Conservation (phyloP, 2,888 invertebrate genomes). For the Calliphora vomitoria region DNA sequence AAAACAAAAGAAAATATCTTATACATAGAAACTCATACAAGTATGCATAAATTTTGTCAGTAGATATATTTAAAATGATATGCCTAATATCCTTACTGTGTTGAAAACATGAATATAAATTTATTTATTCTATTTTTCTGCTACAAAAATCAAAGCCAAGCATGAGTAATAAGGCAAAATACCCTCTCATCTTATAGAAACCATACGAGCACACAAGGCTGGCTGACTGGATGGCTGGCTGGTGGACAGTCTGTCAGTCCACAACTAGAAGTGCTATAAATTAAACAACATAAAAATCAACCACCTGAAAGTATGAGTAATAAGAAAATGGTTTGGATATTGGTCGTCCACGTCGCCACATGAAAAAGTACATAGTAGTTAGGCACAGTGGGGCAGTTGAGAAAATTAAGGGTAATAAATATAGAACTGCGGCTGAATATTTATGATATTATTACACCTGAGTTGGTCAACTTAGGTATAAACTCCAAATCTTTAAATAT, state of each 20-base stretch:
- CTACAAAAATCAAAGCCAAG: constrained; percentile 44
- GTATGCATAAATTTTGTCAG: constrained; percentile 49
- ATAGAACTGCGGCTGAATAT: background rate
- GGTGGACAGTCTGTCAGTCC: background rate
- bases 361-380: background rate
- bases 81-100: constrained; percentile 14
- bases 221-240: background rate
- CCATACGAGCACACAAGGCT: background rate
- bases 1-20: constrained; percentile 12
- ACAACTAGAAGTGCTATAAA: constrained; percentile 55
- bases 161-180: constrained; percentile 56
- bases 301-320: constrained; percentile 66
- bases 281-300: constrained; percentile 52
- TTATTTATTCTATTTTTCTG: constrained; percentile 35
- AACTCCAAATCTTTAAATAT: no score
- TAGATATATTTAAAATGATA: constrained; percentile 13
- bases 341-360: constrained; percentile 3
- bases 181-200: background rate
- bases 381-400: background rate
- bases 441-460: no score
- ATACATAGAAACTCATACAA: background rate
- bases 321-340: constrained; percentile 23
- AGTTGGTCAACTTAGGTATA: no score
- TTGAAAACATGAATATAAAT: constrained; percentile 28
- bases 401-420: background rate